Evolutionary conservation across 2,797 vertebrate genomes (phyloP).

Genomic region (Pelochelys cantorii): DNA sequence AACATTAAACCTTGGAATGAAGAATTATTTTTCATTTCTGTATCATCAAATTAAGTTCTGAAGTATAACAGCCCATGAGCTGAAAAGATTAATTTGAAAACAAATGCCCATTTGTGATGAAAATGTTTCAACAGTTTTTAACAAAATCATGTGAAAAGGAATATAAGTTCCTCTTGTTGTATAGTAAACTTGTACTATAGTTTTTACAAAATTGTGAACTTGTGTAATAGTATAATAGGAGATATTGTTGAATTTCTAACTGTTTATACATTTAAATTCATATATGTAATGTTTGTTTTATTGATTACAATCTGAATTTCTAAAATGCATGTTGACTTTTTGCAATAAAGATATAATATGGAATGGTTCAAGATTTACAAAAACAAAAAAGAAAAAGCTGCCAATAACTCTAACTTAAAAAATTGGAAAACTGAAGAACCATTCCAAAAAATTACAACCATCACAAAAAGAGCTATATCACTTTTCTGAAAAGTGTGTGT

Average conservation of each 20-base stretch:
- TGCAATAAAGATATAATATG: conserved; percentile 95
- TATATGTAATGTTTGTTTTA: conserved; percentile 99
- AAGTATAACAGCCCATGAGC: not conserved
- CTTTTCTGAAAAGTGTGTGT: conserved; percentile 73
- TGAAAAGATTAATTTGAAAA: conserved; percentile 32
- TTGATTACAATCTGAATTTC: conserved; percentile 96
- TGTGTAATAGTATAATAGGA: conserved; percentile 91
- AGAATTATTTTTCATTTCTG: conserved; percentile 12
- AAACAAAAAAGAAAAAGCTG: conserved; percentile 71
- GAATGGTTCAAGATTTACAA: conserved; percentile 88
- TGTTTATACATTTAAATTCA: conserved; percentile 99
- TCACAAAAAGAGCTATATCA: conserved; percentile 83
- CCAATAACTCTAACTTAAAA: conserved; percentile 78
- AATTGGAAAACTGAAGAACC: conserved; percentile 84
- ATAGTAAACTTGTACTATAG: conserved; percentile 88
- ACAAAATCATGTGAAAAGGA: conserved; percentile 87
- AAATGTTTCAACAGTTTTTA: conserved; percentile 49
- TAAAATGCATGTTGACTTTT: conserved; percentile 99
- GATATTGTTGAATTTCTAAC: conserved; percentile 96
- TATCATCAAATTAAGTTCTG: not conserved
- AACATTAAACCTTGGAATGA: not conserved
- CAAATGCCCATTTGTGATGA: conserved; percentile 28
- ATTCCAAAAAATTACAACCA: conserved; percentile 87
- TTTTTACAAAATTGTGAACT: conserved; percentile 90
- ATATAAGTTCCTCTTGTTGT: conserved; percentile 82